Percentiles rank a stretch among this genome's conserved stretches.
These are phyloP conservation scores for Pseudotriccus pelzelni DNA, from an alignment of 2,797 vertebrate species.

Conservation along the genomic window DNA sequence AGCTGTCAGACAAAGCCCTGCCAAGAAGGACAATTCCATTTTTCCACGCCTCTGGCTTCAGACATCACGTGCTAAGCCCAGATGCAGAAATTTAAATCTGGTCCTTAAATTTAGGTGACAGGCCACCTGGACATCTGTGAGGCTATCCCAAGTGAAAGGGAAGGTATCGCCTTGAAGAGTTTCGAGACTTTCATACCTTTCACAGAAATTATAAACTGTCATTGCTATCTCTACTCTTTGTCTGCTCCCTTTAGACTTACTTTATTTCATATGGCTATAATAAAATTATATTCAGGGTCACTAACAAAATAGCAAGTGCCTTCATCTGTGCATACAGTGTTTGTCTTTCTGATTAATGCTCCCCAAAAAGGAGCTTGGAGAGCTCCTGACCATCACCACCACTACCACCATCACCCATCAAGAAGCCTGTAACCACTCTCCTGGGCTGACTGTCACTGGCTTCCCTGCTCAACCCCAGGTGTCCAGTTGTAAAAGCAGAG, in stretches of 20 bases:
- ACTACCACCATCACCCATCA: neutral
- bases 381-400: neutral
- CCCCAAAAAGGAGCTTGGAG: neutral
- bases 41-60: neutral
- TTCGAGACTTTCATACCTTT: neutral
- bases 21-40: neutral
- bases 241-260: neutral
- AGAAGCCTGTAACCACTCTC: neutral
- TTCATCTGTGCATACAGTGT: neutral
- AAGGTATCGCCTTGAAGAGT: neutral
- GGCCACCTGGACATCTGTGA: neutral
- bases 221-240: neutral
- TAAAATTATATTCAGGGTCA: neutral
- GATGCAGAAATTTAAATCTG: neutral
- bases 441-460: neutral
- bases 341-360: neutral
- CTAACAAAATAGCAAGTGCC: neutral
- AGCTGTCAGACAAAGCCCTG: neutral
- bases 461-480: neutral
- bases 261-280: neutral
- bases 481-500: neutral
- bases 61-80: neutral
- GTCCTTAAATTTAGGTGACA: neutral
- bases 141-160: neutral
- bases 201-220: neutral